Evolutionary conservation across 2,113 vertebrate species (phyloP).

Genomic region (Cariama cristata): DNA sequence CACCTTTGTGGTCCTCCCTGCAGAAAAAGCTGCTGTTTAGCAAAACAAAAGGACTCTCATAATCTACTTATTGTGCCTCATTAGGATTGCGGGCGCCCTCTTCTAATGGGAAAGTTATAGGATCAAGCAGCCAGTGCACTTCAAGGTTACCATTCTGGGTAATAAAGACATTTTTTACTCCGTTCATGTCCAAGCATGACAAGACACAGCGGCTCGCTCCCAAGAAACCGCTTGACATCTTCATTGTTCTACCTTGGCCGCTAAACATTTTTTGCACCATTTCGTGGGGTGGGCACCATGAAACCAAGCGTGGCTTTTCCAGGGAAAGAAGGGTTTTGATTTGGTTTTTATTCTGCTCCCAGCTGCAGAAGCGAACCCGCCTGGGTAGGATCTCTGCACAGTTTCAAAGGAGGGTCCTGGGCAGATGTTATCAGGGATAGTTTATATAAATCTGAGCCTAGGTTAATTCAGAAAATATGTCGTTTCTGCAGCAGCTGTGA

Average conservation of each 20-base stretch:
- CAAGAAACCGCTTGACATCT: conserved; percentile 65
- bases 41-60: conserved; percentile 68
- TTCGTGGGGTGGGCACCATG: not conserved
- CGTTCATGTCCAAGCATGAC: conserved; percentile 66
- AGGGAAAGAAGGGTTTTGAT: not conserved
- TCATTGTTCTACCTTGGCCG: conserved; percentile 61
- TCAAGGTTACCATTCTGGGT: conserved; percentile 57
- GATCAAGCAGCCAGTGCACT: conserved; percentile 59
- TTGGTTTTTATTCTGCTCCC: not conserved
- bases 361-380: not conserved
- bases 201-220: conserved; percentile 49
- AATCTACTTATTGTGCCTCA: conserved; percentile 75
- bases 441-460: conserved; percentile 36
- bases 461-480: conserved; percentile 60
- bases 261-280: not conserved
- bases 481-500: conserved; percentile 30
- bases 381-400: not conserved
- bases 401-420: conserved; percentile 33
- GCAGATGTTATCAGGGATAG: conserved; percentile 48
- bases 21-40: conserved; percentile 66
- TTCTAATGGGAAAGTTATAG: conserved; percentile 67
- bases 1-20: conserved; percentile 53
- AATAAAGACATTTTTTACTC: conserved; percentile 71
- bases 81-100: conserved; percentile 60
- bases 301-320: not conserved